phyloP scores from a whole-genome alignment of 1,140 invertebrate species.

The Hylaeus anthracinus region DNA sequence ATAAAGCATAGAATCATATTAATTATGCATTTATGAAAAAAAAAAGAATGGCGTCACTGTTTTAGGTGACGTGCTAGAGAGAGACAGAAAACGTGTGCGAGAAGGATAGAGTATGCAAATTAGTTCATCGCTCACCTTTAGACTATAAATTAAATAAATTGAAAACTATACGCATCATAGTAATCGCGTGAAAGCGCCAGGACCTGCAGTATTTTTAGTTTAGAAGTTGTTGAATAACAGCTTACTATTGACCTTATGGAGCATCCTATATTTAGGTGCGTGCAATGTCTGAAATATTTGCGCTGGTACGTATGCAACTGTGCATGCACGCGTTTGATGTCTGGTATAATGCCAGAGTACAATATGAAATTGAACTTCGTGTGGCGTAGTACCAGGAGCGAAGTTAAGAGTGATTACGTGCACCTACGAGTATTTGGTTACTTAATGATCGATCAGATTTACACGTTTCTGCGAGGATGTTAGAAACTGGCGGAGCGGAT shows the following conservation, averaged over 20 bases:
- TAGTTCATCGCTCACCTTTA: too few species aligned
- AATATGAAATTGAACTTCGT: conserved; percentile 57
- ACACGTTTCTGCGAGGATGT: conserved; percentile 30
- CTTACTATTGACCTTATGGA: neutral
- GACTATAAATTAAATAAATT: neutral
- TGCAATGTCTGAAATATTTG: neutral
- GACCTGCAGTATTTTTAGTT: neutral
- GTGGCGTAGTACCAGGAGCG: conserved; percentile 60
- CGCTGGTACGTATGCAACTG: neutral
- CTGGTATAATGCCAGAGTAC: conserved; percentile 20
- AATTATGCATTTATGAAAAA: too few species aligned
- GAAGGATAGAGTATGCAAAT: too few species aligned
- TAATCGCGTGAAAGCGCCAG: neutral
- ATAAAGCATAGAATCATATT: too few species aligned
- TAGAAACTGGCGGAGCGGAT: conserved; percentile 35
- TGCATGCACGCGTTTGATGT: neutral
- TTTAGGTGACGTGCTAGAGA: too few species aligned
- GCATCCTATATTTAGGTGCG: neutral
- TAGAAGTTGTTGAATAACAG: neutral
- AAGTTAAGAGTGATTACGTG: conserved; percentile 53
- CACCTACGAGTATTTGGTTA: conserved; percentile 44
- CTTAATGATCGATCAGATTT: conserved; percentile 57
- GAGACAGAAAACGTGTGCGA: too few species aligned
- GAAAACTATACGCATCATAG: neutral
- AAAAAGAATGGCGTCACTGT: too few species aligned